These are phyloP conservation scores for Circaetus cinerascens DNA, from an alignment of 2,113 vertebrate species.

Conservation along the genomic window DNA sequence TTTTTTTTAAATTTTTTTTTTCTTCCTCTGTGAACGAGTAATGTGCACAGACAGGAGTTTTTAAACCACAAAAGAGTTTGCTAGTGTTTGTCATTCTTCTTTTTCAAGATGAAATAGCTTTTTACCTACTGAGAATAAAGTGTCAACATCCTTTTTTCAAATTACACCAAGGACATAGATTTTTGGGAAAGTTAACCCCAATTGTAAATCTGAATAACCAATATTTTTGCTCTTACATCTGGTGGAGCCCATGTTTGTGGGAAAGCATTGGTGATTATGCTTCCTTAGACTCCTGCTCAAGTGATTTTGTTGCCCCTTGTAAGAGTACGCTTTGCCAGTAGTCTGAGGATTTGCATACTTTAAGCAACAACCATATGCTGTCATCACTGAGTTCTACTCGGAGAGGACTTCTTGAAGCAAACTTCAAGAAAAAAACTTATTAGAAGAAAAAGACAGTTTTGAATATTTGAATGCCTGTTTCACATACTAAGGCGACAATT, in stretches of 20 bases:
- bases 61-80: conserved; percentile 65
- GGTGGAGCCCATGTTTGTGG: neutral
- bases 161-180: neutral
- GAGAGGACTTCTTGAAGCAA: neutral
- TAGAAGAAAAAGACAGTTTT: neutral
- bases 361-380: neutral
- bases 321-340: neutral
- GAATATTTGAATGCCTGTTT: neutral
- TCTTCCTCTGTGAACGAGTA: conserved; percentile 48
- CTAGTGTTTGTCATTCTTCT: conserved; percentile 36
- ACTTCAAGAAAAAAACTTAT: neutral
- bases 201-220: neutral
- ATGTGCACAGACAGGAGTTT: conserved; percentile 77
- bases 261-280: neutral
- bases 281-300: neutral
- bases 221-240: neutral
- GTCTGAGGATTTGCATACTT: neutral
- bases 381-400: neutral
- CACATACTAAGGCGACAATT: neutral
- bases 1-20: neutral
- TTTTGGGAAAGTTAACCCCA: neutral
- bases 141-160: neutral
- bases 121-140: neutral
- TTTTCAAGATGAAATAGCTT: conserved; percentile 20
- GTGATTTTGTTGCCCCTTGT: neutral